Evolutionary conservation across 2,113 vertebrate genomes (phyloP).

Genomic region (Brachyistius frenatus): DNA sequence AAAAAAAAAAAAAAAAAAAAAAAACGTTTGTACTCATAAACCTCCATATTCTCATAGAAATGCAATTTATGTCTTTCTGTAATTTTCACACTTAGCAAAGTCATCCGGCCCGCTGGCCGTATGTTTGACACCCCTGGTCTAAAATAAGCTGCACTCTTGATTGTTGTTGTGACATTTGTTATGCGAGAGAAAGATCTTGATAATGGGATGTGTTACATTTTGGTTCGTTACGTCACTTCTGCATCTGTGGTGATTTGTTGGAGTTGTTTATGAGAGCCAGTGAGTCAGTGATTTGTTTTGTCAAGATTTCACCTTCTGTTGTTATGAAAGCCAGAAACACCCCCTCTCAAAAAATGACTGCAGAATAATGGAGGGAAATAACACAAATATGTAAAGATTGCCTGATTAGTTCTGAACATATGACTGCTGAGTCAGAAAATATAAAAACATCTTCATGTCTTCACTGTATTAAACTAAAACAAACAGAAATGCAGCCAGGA

Average conservation of each 20-base stretch:
- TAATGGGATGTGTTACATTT: constrained; percentile 5
- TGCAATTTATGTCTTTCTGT: too few relatives aligned
- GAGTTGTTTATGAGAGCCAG: constrained; percentile 8
- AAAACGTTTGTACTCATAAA: too few relatives aligned
- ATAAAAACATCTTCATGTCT: neutral
- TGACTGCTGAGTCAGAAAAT: constrained; percentile 9
- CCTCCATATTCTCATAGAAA: too few relatives aligned
- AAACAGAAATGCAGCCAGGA: neutral
- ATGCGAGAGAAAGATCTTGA: neutral
- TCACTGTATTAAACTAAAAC: constrained; percentile 18
- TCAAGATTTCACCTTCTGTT: constrained; percentile 51
- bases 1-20: too few relatives aligned
- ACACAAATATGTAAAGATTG: neutral
- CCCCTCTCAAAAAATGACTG: constrained; percentile 19
- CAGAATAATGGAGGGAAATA: constrained; percentile 26
- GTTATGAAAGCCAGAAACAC: constrained; percentile 41
- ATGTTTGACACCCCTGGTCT: too few relatives aligned
- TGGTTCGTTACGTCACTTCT: constrained; percentile 5
- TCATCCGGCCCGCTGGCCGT: too few relatives aligned
- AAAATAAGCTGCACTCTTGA: neutral
- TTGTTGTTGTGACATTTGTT: neutral
- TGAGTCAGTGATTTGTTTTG: constrained; percentile 41
- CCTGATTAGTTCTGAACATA: neutral
- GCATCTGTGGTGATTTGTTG: constrained; percentile 1
- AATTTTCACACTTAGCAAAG: too few relatives aligned